Evolutionary conservation across 2,113 vertebrate genomes (phyloP).

Genomic region (Haliaeetus leucogaster): DNA sequence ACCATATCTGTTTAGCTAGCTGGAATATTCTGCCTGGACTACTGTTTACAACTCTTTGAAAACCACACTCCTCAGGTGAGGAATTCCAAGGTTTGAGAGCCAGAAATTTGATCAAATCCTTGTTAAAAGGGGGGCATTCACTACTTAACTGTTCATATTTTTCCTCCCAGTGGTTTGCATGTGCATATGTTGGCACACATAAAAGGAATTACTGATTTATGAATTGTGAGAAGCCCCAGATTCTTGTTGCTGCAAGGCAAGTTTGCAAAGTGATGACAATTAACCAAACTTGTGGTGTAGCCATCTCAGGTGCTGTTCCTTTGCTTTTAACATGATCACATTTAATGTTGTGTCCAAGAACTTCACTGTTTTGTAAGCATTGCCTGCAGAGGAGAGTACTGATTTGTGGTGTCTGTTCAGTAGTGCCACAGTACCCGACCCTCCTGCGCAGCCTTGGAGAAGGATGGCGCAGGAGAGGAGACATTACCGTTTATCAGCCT

Average conservation of each 20-base stretch:
- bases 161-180: not conserved
- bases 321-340: not conserved
- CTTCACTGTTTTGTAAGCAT: not conserved
- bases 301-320: not conserved
- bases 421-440: fast-evolving
- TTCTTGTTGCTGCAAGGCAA: not conserved
- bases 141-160: not conserved
- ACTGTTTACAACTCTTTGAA: not conserved
- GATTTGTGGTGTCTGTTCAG: not conserved
- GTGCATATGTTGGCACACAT: fast-evolving
- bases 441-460: not conserved
- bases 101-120: not conserved
- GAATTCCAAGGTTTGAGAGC: not conserved
- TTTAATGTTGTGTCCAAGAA: not conserved
- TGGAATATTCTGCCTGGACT: not conserved
- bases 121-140: not conserved
- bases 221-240: not conserved
- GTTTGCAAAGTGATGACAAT: not conserved
- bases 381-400: fast-evolving
- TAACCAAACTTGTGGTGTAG: not conserved
- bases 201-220: not conserved
- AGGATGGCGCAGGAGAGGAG: not conserved
- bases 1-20: not conserved
- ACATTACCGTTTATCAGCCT: not conserved
- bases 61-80: not conserved